Evolutionary conservation across 1,140 invertebrate genomes (phyloP).

Genomic region (Eufriesea mexicana): DNA sequence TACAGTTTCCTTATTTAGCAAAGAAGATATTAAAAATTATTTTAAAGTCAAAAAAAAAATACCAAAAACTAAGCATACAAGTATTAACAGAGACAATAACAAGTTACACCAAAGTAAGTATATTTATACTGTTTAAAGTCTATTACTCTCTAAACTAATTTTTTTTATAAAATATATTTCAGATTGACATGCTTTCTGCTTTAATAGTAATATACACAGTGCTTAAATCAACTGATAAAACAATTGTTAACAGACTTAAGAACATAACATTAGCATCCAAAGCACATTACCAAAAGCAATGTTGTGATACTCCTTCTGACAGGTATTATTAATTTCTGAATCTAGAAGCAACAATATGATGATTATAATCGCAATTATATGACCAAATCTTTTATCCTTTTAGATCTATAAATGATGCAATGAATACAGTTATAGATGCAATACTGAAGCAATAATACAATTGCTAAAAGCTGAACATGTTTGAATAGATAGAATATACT

Average conservation of each 20-base stretch:
- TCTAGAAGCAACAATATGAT: background rate
- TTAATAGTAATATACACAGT: slow-evolving; percentile 59
- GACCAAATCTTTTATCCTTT: slow-evolving; percentile 29
- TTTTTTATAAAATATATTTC: slow-evolving; percentile 31
- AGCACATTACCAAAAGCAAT: slow-evolving; percentile 5
- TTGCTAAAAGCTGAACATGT: background rate
- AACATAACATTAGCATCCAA: slow-evolving; percentile 28
- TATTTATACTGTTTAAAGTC: background rate
- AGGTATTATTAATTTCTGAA: slow-evolving; percentile 34
- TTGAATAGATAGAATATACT: background rate
- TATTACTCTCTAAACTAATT: background rate
- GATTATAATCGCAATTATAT: background rate
- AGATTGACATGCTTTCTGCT: slow-evolving; percentile 64
- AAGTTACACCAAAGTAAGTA: slow-evolving; percentile 60
- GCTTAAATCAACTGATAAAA: slow-evolving; percentile 28
- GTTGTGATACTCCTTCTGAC: slow-evolving; percentile 3
- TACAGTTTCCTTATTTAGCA: slow-evolving; percentile 57
- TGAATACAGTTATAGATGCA: slow-evolving; percentile 20
- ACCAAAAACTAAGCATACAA: slow-evolving; percentile 54
- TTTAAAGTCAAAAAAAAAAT: slow-evolving; percentile 38
- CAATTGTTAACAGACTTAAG: slow-evolving; percentile 13
- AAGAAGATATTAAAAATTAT: slow-evolving; percentile 59
- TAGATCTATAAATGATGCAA: slow-evolving; percentile 48
- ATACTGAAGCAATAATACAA: slow-evolving; percentile 30
- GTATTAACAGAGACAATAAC: slow-evolving; percentile 56